Percentiles rank a stretch among this genome's conserved stretches.
Conservation (phyloP, 2,113 vertebrate species). For the Archilochus colubris region DNA sequence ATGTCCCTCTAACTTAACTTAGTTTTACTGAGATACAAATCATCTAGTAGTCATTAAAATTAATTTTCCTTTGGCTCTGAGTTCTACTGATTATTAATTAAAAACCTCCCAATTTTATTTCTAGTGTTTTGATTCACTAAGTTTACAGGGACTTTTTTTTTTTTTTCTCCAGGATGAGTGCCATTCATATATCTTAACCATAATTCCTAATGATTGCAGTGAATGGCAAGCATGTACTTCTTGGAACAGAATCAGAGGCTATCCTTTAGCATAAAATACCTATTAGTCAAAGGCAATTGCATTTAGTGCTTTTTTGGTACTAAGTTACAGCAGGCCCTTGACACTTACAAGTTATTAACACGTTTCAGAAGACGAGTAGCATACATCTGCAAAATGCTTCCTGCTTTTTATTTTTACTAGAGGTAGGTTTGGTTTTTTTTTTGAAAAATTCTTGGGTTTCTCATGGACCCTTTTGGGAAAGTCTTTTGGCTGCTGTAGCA, state of each 20-base stretch:
- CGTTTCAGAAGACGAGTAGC: not conserved
- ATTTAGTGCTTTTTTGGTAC: not conserved
- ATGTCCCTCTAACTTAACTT: not conserved
- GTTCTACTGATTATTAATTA: not conserved
- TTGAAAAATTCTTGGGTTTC: not conserved
- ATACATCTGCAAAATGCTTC: not conserved
- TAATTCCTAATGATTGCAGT: not conserved
- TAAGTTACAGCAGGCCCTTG: slow-evolving; percentile 1
- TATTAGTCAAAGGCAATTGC: slow-evolving; percentile 26
- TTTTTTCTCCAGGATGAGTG: not conserved
- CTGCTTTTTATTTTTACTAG: not conserved
- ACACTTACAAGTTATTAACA: not conserved
- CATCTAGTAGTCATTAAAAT: not conserved
- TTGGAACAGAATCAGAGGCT: slow-evolving; percentile 5
- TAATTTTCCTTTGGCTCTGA: not conserved
- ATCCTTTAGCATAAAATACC: slow-evolving; percentile 17
- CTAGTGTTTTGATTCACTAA: not conserved
- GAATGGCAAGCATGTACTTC: not conserved
- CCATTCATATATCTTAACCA: not conserved
- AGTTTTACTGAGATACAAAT: not conserved
- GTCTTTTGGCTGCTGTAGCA: not conserved
- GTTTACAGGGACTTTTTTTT: not conserved
- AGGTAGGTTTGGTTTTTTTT: not conserved
- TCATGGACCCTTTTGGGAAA: not conserved
- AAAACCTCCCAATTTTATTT: not conserved